Conservation (phyloP, 2,797 vertebrate species). For the Rhyacichthys aspro region DNA sequence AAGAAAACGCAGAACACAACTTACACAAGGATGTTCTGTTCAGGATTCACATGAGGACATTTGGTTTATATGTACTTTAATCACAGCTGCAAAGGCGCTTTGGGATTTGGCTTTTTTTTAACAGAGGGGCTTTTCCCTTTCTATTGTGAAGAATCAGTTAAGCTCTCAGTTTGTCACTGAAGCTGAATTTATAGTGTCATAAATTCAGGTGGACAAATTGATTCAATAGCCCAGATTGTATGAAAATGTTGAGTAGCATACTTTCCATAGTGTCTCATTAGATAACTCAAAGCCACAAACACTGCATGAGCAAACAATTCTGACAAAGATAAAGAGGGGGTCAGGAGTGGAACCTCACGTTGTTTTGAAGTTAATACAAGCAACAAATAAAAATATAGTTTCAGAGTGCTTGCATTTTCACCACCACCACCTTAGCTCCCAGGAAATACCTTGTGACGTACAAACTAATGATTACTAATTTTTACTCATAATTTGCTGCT, state of each 20-base stretch:
- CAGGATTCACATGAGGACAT: constrained; percentile 9
- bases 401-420: no score
- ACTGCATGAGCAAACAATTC: not conserved
- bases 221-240: no score
- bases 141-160: not conserved
- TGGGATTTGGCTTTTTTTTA: not conserved
- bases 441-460: no score
- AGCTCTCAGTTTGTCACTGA: not conserved
- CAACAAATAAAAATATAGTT: no score
- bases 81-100: constrained; percentile 1
- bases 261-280: no score
- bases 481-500: no score
- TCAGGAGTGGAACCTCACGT: no score
- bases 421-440: no score
- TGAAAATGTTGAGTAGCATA: no score
- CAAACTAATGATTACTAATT: no score
- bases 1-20: not conserved
- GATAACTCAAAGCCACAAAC: not conserved
- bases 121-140: not conserved
- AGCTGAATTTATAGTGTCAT: constrained; percentile 3
- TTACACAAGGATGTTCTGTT: not conserved
- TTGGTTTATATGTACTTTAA: constrained; percentile 4
- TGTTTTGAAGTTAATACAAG: no score
- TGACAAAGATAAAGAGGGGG: constrained; percentile 3
- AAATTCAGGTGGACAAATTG: not conserved